A percentile compares a stretch with the other conserved stretches of the same genome.
These are phyloP conservation scores for Heliconius hortense DNA, from an alignment of 2,888 invertebrate genomes.

Conservation along the genomic window DNA sequence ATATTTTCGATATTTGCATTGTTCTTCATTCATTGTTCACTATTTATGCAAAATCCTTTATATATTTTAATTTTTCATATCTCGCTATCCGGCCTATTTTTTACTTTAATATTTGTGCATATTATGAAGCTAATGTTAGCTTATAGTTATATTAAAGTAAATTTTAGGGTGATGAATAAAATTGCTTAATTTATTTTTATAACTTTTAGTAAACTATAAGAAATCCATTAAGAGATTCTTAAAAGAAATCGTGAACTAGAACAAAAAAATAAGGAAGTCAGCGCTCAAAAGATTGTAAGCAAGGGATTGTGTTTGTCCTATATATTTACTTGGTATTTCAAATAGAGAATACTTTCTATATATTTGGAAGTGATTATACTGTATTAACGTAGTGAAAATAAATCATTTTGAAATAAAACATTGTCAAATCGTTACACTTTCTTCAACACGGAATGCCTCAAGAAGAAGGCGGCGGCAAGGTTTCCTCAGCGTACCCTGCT, in stretches of 20 bases:
- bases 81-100: constrained; percentile 5
- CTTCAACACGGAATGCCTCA: neutral
- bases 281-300: constrained; percentile 26
- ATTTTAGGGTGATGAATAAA: neutral
- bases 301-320: constrained; percentile 15
- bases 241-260: constrained; percentile 16
- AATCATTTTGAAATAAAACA: neutral
- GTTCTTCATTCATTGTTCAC: constrained; percentile 14
- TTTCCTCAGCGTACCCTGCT: no score
- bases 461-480: no score
- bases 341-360: neutral
- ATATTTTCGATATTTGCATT: constrained; percentile 18
- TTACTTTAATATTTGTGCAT: neutral
- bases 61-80: constrained; percentile 15
- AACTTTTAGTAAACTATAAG: neutral
- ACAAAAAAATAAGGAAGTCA: constrained; percentile 17
- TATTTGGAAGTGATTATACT: neutral
- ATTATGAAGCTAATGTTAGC: neutral
- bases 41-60: constrained; percentile 17
- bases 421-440: neutral
- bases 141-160: neutral
- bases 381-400: neutral
- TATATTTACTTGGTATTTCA: neutral
- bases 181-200: neutral
- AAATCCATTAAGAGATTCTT: neutral